Percentiles rank a stretch among this genome's conserved stretches.
phyloP scores from a whole-genome alignment of 2,888 invertebrate species.

The Cosmorhoe ocellata region DNA sequence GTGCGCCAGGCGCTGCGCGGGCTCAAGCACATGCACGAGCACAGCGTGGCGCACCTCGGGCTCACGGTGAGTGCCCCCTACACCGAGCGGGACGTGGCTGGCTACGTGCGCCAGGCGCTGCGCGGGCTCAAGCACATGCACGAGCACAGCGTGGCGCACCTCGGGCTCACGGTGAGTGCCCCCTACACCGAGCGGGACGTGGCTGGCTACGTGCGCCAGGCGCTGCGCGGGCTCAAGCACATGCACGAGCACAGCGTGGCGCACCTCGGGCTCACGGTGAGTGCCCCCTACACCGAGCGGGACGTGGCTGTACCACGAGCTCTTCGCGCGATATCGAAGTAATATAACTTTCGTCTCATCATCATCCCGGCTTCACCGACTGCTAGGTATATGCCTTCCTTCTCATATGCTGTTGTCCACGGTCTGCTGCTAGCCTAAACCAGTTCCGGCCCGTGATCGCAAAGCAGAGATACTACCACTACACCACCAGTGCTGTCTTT shows the following conservation, averaged over 20 bases:
- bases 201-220: constrained; percentile 91
- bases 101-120: constrained; percentile 91
- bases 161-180: constrained; percentile 93
- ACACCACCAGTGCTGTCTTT: no score
- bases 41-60: constrained; percentile 95
- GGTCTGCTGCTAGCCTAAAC: no score
- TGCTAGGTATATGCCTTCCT: no score
- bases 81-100: constrained; percentile 93
- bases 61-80: constrained; percentile 92
- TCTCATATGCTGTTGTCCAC: no score
- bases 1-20: constrained; percentile 92
- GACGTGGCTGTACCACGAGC: constrained; percentile 93
- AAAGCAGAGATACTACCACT: no score
- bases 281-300: constrained; percentile 90
- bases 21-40: constrained; percentile 94
- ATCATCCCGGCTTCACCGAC: no score
- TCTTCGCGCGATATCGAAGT: no score
- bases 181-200: constrained; percentile 94
- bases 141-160: constrained; percentile 92
- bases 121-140: constrained; percentile 96
- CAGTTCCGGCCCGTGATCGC: no score
- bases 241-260: constrained; percentile 95
- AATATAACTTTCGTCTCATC: no score
- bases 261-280: constrained; percentile 96
- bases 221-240: constrained; percentile 92